Percentiles rank a stretch among this genome's conserved stretches.
These are phyloP conservation scores for Caenorhabditis virilis DNA, from an alignment of 2,888 invertebrate species.

Conservation along the genomic window DNA sequence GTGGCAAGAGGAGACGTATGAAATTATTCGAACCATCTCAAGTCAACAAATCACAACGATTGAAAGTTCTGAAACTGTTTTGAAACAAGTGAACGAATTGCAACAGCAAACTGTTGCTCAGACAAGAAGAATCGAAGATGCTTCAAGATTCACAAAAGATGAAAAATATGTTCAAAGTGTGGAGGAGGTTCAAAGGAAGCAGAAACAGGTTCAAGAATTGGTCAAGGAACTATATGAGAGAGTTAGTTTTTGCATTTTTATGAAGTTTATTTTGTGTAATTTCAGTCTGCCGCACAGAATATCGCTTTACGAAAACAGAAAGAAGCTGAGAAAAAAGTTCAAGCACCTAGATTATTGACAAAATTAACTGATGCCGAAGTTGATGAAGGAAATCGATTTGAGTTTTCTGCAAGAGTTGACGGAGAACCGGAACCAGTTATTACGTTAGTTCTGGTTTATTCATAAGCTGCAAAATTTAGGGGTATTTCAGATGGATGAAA, in stretches of 20 bases:
- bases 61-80: slow-evolving; percentile 21
- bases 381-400: slow-evolving; percentile 59
- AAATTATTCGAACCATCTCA: slow-evolving; percentile 32
- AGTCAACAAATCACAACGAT: slow-evolving; percentile 19
- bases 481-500: slow-evolving; percentile 43
- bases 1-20: slow-evolving; percentile 47
- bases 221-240: slow-evolving; percentile 34
- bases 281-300: slow-evolving; percentile 20
- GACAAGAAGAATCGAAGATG: slow-evolving; percentile 26
- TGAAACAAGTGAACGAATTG: slow-evolving; percentile 31
- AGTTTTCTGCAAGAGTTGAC: slow-evolving; percentile 57
- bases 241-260: too few relatives aligned
- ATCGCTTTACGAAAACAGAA: slow-evolving; percentile 17
- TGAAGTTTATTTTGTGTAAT: too few relatives aligned
- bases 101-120: slow-evolving; percentile 29
- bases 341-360: slow-evolving; percentile 44
- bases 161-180: slow-evolving; percentile 22
- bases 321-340: slow-evolving; percentile 25
- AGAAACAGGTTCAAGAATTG: slow-evolving; percentile 34
- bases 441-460: slow-evolving; percentile 16
- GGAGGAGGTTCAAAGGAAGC: slow-evolving; percentile 26
- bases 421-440: slow-evolving; percentile 57
- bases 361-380: slow-evolving; percentile 43
- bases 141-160: slow-evolving; percentile 27
- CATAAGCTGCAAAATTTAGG: not conserved